Base-by-base conservation (phyloP, 2,797 vertebrate genomes). In the Sciaenops ocellatus region DNA sequence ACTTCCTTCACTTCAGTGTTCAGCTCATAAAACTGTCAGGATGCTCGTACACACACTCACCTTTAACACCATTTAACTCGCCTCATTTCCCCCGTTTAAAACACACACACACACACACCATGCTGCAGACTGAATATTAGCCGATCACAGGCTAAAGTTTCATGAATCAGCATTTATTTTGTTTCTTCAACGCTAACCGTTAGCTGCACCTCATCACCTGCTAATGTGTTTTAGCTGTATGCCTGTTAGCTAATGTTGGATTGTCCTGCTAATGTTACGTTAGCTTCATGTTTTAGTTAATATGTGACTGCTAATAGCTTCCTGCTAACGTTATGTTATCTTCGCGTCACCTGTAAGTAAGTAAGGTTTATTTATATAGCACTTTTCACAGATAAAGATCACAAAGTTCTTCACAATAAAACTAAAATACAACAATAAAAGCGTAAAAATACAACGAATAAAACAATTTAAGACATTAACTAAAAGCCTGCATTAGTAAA, bases 21-120 rank as follows among this genome's bases (percentile, higher is more conserved):
- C 78, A 76, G 88, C 80, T 88, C 87, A 89, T 93, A 91, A 93
- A 93, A 65, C 88, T 91, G 89, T 93, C 91, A 92, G 78, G 89
- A 69, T 26, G 75, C 83, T 75, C 81, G 87, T 89, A 82, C 85
- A 69, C 85, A 74, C 73, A 67, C 79, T 88, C 82, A 92, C 92
- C 90, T 89, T 85, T 90, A 82, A 89, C 89, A 88, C 81, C 76
- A 59, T 88, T 89, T 89, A 89, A 89, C 78, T 87, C 85, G 66
- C 72, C 56, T 78, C 46, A 46, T 24, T 54, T 26, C 64, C 59
- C 46, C 62, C 3, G 5, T 48, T 30, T 1, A 6, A 61, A 61
- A 38, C 67, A 24, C 57, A 16, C 77, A 67, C 48, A 24, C 17
- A 55, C 57, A 54, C 52, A 62, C 13, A 24, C 38, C 2, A 1